phyloP scores from a whole-genome alignment of 2,888 invertebrate species.

The Drosophila parthenogenetica region DNA sequence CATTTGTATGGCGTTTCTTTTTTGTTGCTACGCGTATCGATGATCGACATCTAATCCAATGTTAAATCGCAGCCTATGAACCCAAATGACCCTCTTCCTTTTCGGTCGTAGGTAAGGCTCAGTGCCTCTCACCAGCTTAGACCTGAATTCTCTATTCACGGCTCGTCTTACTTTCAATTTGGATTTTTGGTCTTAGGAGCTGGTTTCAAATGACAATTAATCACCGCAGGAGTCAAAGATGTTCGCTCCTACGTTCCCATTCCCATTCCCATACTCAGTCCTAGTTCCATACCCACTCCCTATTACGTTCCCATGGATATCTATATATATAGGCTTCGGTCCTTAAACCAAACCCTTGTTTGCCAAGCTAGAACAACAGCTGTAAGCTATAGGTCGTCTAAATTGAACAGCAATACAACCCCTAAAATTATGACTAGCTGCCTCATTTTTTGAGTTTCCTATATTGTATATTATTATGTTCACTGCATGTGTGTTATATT shows the following conservation, averaged over 20 bases:
- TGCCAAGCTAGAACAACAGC: constrained; percentile 66
- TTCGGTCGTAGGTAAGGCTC: constrained; percentile 25
- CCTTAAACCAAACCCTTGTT: constrained; percentile 70
- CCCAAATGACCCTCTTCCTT: constrained; percentile 38
- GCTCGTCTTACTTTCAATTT: constrained; percentile 35
- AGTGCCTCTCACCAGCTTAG: constrained; percentile 28
- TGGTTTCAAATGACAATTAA: constrained; percentile 71
- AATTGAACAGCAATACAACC: constrained; percentile 57
- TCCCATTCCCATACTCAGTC: constrained; percentile 12
- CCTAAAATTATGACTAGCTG: constrained; percentile 74
- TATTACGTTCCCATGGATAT: constrained; percentile 57
- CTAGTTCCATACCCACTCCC: constrained; percentile 19
- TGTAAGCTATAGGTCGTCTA: constrained; percentile 54
- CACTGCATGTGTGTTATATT: constrained; percentile 7
- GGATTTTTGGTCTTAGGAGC: constrained; percentile 33
- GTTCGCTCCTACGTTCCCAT: constrained; percentile 41
- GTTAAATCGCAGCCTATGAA: constrained; percentile 64
- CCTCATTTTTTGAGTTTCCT: constrained; percentile 22
- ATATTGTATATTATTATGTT: constrained; percentile 3
- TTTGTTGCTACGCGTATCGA: constrained; percentile 52
- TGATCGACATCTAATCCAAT: constrained; percentile 76
- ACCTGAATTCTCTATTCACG: constrained; percentile 10
- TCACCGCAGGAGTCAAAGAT: constrained; percentile 79
- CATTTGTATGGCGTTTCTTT: constrained; percentile 33
- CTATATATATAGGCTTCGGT: constrained; percentile 40